Evolutionary conservation across 2,797 vertebrate species (phyloP), one percentile per base, ranked within the genome.

Genomic region (Gymnothorax javanicus): DNA sequence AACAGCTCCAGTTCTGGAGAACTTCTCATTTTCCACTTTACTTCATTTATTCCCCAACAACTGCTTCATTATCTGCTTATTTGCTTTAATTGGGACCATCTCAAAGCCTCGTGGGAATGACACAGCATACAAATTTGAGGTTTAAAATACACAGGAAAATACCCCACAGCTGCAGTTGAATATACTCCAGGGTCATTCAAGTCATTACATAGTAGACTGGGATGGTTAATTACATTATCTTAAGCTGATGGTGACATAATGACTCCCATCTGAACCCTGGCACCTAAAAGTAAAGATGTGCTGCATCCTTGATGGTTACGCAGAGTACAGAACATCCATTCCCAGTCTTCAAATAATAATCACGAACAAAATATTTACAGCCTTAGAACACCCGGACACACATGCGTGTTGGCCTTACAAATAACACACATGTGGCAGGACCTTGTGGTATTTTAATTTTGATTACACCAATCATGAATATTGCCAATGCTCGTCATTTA

Each of bases 171-270:
- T 52, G 20, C 75, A 79, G 50, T 79, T 15, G 25, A 4, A 56
- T n/a, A 2, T 50, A 56, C 50, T 81, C 77, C 20, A 8, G 50
- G 77, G 77, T 88, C 86, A 86, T 85, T 87, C 23, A 82, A 87
- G 62, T 82, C 83, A 82, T 87, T 86, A 85, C 58, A 85, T 25
- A 33, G 71, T 82, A 86, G 87, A 89, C 84, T 85, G 81, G 82
- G 59, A 57, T n/a, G 79, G 60, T 25, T 82, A 43, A 27, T 77
- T 86, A 56, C 64, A 81, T 81, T 81, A 67, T 69, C 62, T 60
- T 25, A n/a, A 6, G 25, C 9, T 54, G 15, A 57, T 82, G 79
- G n/a, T 33, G 57, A 82, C 69, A 57, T 56, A 57, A 56, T 81
- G 77, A 56, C 20, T 54, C 7, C 77, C 77, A 81, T 81, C 23